Percentiles rank a stretch among this genome's conserved stretches.
These are phyloP conservation scores for Odontomachus brunneus DNA, from an alignment of 1,140 invertebrate species.

Conservation along the genomic window DNA sequence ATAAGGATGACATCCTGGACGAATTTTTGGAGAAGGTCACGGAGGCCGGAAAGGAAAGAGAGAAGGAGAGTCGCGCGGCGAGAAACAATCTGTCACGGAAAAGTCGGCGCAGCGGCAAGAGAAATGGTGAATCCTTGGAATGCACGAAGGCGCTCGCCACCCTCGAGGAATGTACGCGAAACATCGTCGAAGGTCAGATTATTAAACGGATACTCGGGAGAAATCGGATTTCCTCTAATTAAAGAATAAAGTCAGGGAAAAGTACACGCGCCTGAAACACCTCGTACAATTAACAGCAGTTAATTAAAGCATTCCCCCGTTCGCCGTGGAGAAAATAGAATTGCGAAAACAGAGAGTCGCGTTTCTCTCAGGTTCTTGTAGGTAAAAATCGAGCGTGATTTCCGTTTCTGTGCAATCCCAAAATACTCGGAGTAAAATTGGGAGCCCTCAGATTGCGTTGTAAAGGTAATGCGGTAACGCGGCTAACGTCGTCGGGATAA, in stretches of 20 bases:
- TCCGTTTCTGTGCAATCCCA: neutral
- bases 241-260: no score
- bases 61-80: conserved; percentile 35
- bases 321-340: neutral
- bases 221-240: no score
- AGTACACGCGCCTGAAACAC: no score
- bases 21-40: conserved; percentile 75
- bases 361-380: neutral
- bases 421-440: neutral
- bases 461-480: neutral
- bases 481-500: neutral
- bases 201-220: neutral
- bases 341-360: no score
- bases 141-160: conserved; percentile 65
- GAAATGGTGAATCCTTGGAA: conserved; percentile 55
- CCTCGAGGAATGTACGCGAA: conserved; percentile 73
- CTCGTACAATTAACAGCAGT: no score
- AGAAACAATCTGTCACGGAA: conserved; percentile 56
- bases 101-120: conserved; percentile 56
- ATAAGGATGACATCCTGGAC: conserved; percentile 73
- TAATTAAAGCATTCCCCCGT: no score
- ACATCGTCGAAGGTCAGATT: conserved; percentile 74
- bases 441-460: neutral
- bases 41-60: conserved; percentile 50
- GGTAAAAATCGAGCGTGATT: neutral